Conservation (phyloP, 2,113 vertebrate genomes). For the Nothobranchius kuhntae region DNA sequence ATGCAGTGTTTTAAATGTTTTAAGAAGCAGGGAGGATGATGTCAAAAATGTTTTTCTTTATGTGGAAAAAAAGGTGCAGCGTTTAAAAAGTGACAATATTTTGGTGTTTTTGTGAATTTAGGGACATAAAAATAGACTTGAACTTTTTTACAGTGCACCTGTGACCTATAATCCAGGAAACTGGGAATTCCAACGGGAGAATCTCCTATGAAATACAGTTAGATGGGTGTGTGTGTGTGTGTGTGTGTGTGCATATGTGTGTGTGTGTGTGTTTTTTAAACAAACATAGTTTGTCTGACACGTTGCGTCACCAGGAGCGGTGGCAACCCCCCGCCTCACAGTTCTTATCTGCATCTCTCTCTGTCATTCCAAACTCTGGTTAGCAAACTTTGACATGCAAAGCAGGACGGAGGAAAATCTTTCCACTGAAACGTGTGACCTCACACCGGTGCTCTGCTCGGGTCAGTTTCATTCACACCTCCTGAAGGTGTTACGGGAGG, state of each 20-base stretch:
- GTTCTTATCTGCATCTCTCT: conserved; percentile 16
- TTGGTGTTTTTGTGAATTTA: no score
- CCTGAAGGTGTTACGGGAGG: neutral
- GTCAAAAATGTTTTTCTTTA: no score
- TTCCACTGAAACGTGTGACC: neutral
- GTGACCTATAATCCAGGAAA: no score
- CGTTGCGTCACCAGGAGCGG: neutral
- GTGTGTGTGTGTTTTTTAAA: conserved; percentile 1
- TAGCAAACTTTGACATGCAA: conserved; percentile 52
- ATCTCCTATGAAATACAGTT: no score
- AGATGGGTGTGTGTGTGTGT: neutral
- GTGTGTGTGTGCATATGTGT: neutral
- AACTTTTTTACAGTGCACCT: no score
- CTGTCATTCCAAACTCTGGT: conserved; percentile 16
- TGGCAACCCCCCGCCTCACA: conserved; percentile 57
- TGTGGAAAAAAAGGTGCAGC: no score
- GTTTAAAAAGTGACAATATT: no score
- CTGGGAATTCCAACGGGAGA: no score
- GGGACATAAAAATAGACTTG: no score
- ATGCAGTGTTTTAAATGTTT: no score
- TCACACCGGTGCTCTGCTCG: conserved; percentile 8
- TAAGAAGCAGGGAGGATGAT: no score
- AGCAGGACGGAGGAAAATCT: conserved; percentile 54
- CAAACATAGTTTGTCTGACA: neutral
- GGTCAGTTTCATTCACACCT: conserved; percentile 20